Conservation (phyloP, 2,888 invertebrate genomes). For the Phanerotoma sp. region DNA sequence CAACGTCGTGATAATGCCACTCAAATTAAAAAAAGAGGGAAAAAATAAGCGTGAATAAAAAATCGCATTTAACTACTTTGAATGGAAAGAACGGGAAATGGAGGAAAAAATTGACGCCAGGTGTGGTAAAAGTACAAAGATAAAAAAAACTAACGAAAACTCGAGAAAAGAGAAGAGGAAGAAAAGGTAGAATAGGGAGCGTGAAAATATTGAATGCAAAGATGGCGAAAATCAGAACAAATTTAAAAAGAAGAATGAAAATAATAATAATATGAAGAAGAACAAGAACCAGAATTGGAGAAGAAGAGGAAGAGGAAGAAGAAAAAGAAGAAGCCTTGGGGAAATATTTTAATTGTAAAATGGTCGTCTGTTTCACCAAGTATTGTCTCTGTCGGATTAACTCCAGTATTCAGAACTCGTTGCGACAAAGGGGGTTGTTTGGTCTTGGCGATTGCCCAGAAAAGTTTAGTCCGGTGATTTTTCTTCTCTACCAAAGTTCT, state of each 20-base stretch:
- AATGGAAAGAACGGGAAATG: not conserved
- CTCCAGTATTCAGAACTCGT: constrained; percentile 31
- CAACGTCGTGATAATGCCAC: not conserved
- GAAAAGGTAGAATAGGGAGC: constrained; percentile 1
- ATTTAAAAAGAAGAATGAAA: not conserved
- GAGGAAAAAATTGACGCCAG: constrained; percentile 15
- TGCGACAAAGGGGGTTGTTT: constrained; percentile 18
- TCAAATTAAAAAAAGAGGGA: not conserved
- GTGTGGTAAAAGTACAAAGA: constrained; percentile 5
- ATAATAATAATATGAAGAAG: not conserved
- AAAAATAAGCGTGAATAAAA: constrained; percentile 1
- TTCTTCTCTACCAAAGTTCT: constrained; percentile 6
- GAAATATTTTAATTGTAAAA: constrained; percentile 42
- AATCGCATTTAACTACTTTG: constrained; percentile 3
- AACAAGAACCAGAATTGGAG: not conserved
- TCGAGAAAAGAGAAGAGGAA: not conserved
- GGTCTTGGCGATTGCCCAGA: constrained; percentile 32
- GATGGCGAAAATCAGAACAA: not conserved
- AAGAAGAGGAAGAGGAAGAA: constrained; percentile 6
- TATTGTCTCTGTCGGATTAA: constrained; percentile 33
- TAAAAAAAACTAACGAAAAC: not conserved
- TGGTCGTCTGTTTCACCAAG: constrained; percentile 26
- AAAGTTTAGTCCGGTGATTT: constrained; percentile 28
- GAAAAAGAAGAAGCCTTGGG: constrained; percentile 19
- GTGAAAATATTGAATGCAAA: not conserved